Evolutionary conservation across 2,888 invertebrate genomes (phyloP), one percentile per base, ranked within the genome.

Genomic region (Aradus depressus): DNA sequence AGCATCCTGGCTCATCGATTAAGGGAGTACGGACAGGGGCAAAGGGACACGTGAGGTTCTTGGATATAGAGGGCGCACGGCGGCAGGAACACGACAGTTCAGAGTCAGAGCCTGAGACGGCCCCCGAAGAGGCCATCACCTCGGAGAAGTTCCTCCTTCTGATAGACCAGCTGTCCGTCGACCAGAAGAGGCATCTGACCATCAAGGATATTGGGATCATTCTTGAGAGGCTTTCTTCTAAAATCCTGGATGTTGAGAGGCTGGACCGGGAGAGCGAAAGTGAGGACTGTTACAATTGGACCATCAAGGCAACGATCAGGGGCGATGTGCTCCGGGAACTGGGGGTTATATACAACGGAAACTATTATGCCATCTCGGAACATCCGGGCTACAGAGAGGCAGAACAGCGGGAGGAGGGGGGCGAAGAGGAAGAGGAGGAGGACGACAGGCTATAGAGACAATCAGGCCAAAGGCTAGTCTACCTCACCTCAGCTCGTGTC

Each of bases 141-240:
- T 84, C 88, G 61, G 89, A 89, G 70, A 90, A 91, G 73, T 90
- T 91, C 74, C 80, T 92, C 66, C 75, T 92, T 66, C 79, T 92
- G 62, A 89, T 90, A 69, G 92, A 92, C 71, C 91, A 91, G 71
- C 76, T 91, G 60, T 89, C 88, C 66, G 85, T 88, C 63, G 89
- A 91, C 67, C 89, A 90, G 72, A 90, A 89, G 70, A 80, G 86
- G 58, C 90, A 90, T 67, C 79, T 92, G 61, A 88, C 85, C 68
- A 89, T 92, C 71, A 91, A 91, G 70, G 92, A 92, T 70, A 91
- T 92, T 70, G 92, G 92, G 60, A 88, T 92, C 68, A 92, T 92
- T 65, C 75, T 92, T 63, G 92, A 92, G 70, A 76, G 91, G 63
- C 79, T 92, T 63, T 89, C 83, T 70, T 89, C 90, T 55, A 92